phyloP scores from a whole-genome alignment of 2,888 invertebrate species.

The Fabriciana adippe region DNA sequence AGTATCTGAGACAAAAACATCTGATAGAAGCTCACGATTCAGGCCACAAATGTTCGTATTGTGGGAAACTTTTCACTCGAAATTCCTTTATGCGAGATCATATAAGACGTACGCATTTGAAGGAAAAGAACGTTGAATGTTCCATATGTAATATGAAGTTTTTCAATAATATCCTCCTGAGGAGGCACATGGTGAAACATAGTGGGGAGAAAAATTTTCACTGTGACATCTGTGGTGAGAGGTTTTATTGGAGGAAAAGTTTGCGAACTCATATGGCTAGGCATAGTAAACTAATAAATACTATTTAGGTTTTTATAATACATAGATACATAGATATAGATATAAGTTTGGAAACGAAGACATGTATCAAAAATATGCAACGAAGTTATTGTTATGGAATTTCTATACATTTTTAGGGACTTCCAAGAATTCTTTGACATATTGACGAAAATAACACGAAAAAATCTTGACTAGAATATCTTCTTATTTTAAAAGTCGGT shows the following conservation, averaged over 20 bases:
- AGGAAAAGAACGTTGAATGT: constrained; percentile 74
- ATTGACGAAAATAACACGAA: too few relatives aligned
- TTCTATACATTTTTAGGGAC: too few relatives aligned
- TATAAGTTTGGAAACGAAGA: too few relatives aligned
- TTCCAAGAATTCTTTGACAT: too few relatives aligned
- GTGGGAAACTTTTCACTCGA: constrained; percentile 68
- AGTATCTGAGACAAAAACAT: constrained; percentile 78
- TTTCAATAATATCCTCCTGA: constrained; percentile 69
- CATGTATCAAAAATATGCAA: not conserved
- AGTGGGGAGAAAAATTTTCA: constrained; percentile 81
- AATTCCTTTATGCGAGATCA: constrained; percentile 74
- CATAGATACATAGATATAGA: too few relatives aligned
- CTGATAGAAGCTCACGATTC: constrained; percentile 77
- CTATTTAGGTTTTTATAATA: constrained; percentile 39
- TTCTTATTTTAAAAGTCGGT: too few relatives aligned
- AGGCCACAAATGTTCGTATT: constrained; percentile 71
- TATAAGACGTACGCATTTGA: constrained; percentile 68
- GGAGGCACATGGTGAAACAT: constrained; percentile 73
- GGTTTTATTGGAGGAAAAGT: constrained; percentile 84
- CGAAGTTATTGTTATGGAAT: too few relatives aligned
- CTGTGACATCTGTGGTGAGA: constrained; percentile 83
- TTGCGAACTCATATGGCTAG: constrained; percentile 81
- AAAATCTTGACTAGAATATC: too few relatives aligned
- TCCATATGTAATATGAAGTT: constrained; percentile 73
- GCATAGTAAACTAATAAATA: constrained; percentile 58